A percentile compares a stretch with the other conserved stretches of the same genome.
Conservation (phyloP, 2,113 vertebrate genomes). For the Reinhardtius hippoglossoides region DNA sequence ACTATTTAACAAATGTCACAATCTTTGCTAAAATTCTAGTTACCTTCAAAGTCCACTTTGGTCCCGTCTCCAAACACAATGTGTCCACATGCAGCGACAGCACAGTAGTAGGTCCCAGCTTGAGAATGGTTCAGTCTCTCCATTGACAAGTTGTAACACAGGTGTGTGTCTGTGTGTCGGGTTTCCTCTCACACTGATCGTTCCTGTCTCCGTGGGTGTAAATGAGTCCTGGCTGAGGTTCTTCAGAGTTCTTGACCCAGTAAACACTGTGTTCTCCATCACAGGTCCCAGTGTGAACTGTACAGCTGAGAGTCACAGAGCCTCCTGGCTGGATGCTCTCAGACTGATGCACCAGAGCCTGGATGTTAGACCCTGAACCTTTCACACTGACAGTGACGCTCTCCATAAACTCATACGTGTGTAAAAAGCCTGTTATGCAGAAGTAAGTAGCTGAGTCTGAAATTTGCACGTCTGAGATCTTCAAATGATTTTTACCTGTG, state of each 20-base stretch:
- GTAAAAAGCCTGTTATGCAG: too few species aligned
- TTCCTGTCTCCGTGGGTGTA: constrained; percentile 42
- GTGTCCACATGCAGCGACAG: constrained; percentile 57
- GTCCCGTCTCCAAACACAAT: constrained; percentile 57
- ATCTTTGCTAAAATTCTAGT: too few species aligned
- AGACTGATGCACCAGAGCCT: too few species aligned
- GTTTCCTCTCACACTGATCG: constrained; percentile 44
- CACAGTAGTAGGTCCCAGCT: constrained; percentile 47
- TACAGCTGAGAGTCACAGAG: too few species aligned
- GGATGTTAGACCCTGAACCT: too few species aligned
- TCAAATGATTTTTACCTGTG: constrained; percentile 40
- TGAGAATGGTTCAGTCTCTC: constrained; percentile 10
- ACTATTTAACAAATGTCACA: too few species aligned
- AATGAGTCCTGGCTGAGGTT: constrained; percentile 50
- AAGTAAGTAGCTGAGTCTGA: too few species aligned
- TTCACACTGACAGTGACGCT: too few species aligned
- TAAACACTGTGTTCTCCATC: constrained; percentile 53
- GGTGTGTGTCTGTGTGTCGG: constrained; percentile 29
- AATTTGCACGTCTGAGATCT: not conserved
- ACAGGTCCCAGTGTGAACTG: too few species aligned
- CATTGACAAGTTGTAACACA: constrained; percentile 55
- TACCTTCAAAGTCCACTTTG: constrained; percentile 20
- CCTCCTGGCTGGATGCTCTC: too few species aligned
- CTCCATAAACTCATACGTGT: too few species aligned
- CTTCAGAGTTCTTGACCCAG: constrained; percentile 62